Base-by-base conservation (phyloP, 2,113 vertebrate genomes). In the Zosterops lateralis region DNA sequence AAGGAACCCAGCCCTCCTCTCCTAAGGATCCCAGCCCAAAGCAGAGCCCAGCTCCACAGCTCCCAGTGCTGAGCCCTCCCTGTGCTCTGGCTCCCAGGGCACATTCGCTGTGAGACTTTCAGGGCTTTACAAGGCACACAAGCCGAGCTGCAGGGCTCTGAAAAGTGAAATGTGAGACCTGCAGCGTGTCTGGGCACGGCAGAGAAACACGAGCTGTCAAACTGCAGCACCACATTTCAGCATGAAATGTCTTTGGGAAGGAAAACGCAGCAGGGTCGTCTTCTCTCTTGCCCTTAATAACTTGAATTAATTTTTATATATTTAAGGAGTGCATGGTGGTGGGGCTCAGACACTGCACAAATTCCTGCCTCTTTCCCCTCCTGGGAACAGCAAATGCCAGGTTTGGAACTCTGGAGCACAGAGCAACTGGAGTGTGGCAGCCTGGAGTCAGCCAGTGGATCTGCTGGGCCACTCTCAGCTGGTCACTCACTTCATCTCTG, bases 371-470 rank as follows among this genome's bases (percentile, higher is more conserved):
- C 60, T 6, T 50, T 48, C 4, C 44, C 12, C 16, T 34, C 57
- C 2, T 9, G 40, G 50, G 65, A 44, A 80, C 17, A 38, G 17
- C 47, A 64, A 61, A 53, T 7, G 24, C n/a, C 0, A 0, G 16
- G 42, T 61, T 31, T 53, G 42, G 51, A 47, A 6, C 31, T 40
- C 60, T 5, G 14, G 14, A 21, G 83, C 34, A 18, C 40, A 57
- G 78, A 48, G 57, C 0, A 2, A 51, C 8, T 0, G 1, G 47
- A 56, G 45, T 0, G 14, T 0, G 1, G n/a, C 40, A 58, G 73
- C 40, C 74, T 2, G 58, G 28, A 81, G 77, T 12, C 67, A 29
- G 81, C 2, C 5, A 29, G 44, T 2, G 61, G 47, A 64, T 74
- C 71, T 87, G 66, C 62, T 77, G 75, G 47, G 67, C 47, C 28